phyloP scores from a whole-genome alignment of 2,113 vertebrate genomes.

The Anarhynchus alexandrinus region DNA sequence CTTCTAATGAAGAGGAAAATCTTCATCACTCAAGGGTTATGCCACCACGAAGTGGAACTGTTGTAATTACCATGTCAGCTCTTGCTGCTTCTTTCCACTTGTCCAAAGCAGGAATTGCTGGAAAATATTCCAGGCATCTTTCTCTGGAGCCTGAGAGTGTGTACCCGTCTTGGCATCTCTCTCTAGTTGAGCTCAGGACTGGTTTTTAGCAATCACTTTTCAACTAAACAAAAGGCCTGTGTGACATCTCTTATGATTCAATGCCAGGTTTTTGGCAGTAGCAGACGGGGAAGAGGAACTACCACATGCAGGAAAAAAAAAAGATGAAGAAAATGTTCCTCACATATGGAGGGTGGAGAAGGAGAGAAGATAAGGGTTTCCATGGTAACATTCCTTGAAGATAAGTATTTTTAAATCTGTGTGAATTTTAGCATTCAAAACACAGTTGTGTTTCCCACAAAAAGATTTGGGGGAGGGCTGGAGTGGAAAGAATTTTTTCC shows the following conservation, averaged over 20 bases:
- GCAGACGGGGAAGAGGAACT: conserved; percentile 55
- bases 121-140: neutral
- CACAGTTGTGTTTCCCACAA: conserved; percentile 70
- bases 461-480: conserved; percentile 49
- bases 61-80: neutral
- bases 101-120: neutral
- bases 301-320: conserved; percentile 34
- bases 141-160: neutral
- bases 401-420: conserved; percentile 79
- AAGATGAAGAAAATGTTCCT: conserved; percentile 38
- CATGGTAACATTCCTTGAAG: conserved; percentile 74
- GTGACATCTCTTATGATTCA: conserved; percentile 41
- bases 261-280: neutral
- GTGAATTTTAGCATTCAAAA: conserved; percentile 74
- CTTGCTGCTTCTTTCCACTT: neutral
- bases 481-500: conserved; percentile 27
- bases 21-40: neutral
- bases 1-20: neutral
- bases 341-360: conserved; percentile 51
- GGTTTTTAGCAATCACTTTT: neutral
- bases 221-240: conserved; percentile 36
- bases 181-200: neutral
- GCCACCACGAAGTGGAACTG: neutral
- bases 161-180: neutral
- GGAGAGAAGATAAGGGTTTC: conserved; percentile 71